Conservation (phyloP, 2,797 vertebrate species). For the Xenops minutus region DNA sequence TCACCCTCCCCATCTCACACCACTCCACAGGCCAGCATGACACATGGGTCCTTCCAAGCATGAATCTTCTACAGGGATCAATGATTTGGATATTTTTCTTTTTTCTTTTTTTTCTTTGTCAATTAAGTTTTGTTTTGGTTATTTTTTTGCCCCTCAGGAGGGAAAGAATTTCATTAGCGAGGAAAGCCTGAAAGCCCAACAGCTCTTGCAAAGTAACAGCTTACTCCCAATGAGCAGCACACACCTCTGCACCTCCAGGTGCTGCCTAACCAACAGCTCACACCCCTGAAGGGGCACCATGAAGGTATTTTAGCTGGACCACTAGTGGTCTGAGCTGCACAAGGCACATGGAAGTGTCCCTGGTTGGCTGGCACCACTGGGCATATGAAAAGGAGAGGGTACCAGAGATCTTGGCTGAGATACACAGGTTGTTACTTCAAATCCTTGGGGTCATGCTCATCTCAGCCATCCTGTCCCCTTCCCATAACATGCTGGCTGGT, state of each 20-base stretch:
- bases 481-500: accelerated
- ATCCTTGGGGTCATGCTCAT: accelerated
- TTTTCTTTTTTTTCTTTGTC: neutral
- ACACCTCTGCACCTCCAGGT: accelerated
- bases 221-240: neutral
- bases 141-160: neutral
- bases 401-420: neutral
- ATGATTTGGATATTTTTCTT: neutral
- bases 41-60: accelerated
- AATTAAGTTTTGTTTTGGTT: too few relatives aligned
- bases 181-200: neutral
- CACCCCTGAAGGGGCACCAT: neutral
- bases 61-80: accelerated
- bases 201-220: neutral
- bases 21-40: accelerated
- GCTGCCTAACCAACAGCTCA: neutral
- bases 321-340: neutral
- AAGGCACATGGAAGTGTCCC: accelerated
- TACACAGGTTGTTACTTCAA: neutral
- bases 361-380: accelerated
- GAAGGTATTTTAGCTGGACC: neutral
- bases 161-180: neutral
- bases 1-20: accelerated
- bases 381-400: neutral
- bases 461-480: neutral